These are phyloP conservation scores for Lycaena phlaeas DNA, from an alignment of 2,888 invertebrate genomes.

Conservation along the genomic window DNA sequence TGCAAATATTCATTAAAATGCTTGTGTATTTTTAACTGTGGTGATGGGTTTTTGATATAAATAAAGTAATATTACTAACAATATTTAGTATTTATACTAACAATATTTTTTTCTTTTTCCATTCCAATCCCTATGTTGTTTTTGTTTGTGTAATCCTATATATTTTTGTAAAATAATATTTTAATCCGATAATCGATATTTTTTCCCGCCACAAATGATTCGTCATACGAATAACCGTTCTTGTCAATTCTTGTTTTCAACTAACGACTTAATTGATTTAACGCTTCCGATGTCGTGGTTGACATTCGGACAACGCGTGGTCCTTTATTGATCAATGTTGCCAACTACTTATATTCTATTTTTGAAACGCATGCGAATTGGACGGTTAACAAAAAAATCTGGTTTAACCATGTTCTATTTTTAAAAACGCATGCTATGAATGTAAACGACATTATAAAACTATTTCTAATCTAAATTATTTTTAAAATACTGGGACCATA, in stretches of 20 bases:
- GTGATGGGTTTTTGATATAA: too few relatives aligned
- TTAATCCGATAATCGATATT: conserved; percentile 20
- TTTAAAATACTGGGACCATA: too few relatives aligned
- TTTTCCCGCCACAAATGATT: conserved; percentile 33
- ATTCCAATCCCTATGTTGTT: conserved; percentile 33
- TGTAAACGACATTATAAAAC: too few relatives aligned
- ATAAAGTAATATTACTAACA: too few relatives aligned
- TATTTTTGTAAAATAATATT: background rate
- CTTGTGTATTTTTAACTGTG: too few relatives aligned
- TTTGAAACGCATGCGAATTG: background rate
- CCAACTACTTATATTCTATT: conserved; percentile 12
- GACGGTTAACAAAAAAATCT: too few relatives aligned
- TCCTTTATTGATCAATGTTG: conserved; percentile 32
- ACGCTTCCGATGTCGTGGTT: conserved; percentile 35
- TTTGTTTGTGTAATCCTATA: conserved; percentile 19
- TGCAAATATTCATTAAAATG: too few relatives aligned
- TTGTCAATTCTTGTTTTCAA: conserved; percentile 25
- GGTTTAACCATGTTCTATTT: too few relatives aligned
- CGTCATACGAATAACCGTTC: background rate
- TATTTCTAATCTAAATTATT: too few relatives aligned
- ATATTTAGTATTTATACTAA: conserved; percentile 50
- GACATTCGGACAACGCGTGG: conserved; percentile 42
- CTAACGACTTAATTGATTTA: conserved; percentile 44
- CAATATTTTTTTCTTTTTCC: conserved; percentile 31
- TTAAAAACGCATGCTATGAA: too few relatives aligned